phyloP scores from a whole-genome alignment of 2,797 vertebrate genomes.

The Rhodeus uyekii region DNA sequence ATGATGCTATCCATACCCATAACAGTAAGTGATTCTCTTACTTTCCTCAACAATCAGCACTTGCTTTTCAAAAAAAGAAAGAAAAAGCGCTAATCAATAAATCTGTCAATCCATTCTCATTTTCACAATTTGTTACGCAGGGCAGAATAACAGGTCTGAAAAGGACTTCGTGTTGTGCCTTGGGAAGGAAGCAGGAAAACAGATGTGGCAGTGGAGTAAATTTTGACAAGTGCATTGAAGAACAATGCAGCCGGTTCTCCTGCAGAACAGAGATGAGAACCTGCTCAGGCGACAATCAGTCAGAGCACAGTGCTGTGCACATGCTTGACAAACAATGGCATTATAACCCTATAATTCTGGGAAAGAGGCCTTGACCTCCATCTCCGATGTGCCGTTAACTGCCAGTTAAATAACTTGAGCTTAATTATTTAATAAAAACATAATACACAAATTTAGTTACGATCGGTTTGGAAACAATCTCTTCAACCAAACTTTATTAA shows the following conservation, averaged over 20 bases:
- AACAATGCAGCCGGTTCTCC: constrained; percentile 71
- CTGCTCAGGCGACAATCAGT: constrained; percentile 75
- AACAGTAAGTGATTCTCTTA: background rate
- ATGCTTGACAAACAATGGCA: constrained; percentile 81
- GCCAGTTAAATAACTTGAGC: too few species aligned
- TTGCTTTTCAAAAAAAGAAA: constrained; percentile 25
- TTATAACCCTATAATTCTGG: constrained; percentile 87
- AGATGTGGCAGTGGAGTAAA: constrained; percentile 81
- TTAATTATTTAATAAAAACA: too few species aligned
- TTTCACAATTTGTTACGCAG: constrained; percentile 30
- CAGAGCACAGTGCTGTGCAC: constrained; percentile 79
- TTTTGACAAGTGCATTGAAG: constrained; percentile 66
- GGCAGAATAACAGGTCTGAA: constrained; percentile 56
- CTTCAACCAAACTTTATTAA: background rate
- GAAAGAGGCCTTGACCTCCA: too few species aligned
- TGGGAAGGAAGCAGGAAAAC: constrained; percentile 89
- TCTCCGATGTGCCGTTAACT: too few species aligned
- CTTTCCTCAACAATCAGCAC: background rate
- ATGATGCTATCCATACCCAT: background rate
- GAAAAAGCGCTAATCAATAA: constrained; percentile 49
- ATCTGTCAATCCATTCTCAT: constrained; percentile 50
- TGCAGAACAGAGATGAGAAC: constrained; percentile 67
- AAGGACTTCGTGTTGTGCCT: constrained; percentile 75
- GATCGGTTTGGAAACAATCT: background rate
- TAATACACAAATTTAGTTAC: too few species aligned